Evolutionary conservation across 2,888 invertebrate species (phyloP).

Genomic region (Hypomecis atomaria): DNA sequence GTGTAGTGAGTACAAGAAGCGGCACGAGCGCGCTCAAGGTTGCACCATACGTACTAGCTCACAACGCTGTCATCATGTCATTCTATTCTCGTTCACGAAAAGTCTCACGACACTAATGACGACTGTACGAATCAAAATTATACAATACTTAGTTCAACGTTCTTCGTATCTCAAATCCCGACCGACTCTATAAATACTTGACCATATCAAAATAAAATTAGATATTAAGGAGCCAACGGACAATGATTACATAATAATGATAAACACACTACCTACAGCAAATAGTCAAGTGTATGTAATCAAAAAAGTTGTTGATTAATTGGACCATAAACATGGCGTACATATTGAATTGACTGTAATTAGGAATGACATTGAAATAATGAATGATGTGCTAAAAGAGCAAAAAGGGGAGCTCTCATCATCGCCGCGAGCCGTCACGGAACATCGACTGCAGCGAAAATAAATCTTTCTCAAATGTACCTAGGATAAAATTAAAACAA

Average conservation of each 20-base stretch:
- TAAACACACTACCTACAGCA: neutral
- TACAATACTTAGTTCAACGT: conserved; percentile 39
- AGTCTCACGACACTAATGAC: conserved; percentile 46
- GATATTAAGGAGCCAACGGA: conserved; percentile 6
- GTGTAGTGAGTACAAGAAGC: conserved; percentile 45
- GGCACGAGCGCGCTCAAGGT: conserved; percentile 60
- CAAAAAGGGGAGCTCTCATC: conserved; percentile 53
- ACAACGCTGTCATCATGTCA: conserved; percentile 42
- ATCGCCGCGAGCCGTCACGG: conserved; percentile 53
- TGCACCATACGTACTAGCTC: conserved; percentile 48
- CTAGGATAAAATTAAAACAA: conserved; percentile 30
- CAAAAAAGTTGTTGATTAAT: conserved; percentile 25
- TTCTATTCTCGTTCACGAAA: conserved; percentile 57
- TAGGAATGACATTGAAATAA: conserved; percentile 65
- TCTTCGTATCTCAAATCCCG: conserved; percentile 28
- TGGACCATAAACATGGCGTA: conserved; percentile 26
- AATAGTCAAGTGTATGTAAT: conserved; percentile 1
- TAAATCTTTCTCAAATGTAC: conserved; percentile 53
- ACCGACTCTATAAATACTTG: conserved; percentile 10
- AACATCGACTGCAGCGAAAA: conserved; percentile 59
- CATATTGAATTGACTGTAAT: conserved; percentile 47
- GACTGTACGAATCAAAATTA: conserved; percentile 42
- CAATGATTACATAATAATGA: conserved; percentile 24
- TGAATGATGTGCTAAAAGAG: conserved; percentile 55
- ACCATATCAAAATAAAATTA: conserved; percentile 32